Evolutionary conservation across 2,797 vertebrate genomes (phyloP).

Genomic region (Microchirus variegatus): DNA sequence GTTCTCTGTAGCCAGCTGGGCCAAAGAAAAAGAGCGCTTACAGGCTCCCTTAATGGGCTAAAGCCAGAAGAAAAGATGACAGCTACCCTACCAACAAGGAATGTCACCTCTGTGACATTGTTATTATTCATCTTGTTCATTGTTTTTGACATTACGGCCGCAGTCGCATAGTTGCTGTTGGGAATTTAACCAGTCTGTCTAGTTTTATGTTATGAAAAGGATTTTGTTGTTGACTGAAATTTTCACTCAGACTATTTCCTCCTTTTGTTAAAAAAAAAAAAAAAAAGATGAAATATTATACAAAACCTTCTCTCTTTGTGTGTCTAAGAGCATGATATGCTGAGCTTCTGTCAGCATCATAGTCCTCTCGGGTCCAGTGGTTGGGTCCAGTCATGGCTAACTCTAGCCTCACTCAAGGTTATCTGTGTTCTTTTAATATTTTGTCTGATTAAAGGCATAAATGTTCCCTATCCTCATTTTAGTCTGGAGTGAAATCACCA

Average conservation of each 20-base stretch:
- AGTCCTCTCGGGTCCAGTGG: constrained; percentile 1
- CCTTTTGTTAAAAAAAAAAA: background rate
- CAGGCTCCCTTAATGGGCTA: constrained; percentile 44
- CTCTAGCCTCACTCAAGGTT: constrained; percentile 20
- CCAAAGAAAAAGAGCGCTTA: constrained; percentile 35
- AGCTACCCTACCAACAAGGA: constrained; percentile 39
- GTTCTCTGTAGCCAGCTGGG: constrained; percentile 53
- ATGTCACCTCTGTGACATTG: constrained; percentile 58
- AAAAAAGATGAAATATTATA: background rate
- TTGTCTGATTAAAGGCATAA: constrained; percentile 35
- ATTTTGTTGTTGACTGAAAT: constrained; percentile 4
- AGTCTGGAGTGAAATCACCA: constrained; percentile 51
- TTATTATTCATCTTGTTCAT: constrained; percentile 34
- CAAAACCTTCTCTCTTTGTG: background rate
- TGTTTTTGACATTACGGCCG: constrained; percentile 11
- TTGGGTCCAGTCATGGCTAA: constrained; percentile 10
- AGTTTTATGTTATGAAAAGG: background rate
- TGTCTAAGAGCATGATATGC: background rate
- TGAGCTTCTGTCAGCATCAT: constrained; percentile 15
- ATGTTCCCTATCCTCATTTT: constrained; percentile 36
- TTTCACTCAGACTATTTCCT: no score
- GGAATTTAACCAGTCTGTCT: background rate
- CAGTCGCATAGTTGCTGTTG: constrained; percentile 16
- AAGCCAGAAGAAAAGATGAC: constrained; percentile 47
- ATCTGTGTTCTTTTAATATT: constrained; percentile 35